phyloP scores from a whole-genome alignment of 2,888 invertebrate genomes.

The Xestia ashworthii region DNA sequence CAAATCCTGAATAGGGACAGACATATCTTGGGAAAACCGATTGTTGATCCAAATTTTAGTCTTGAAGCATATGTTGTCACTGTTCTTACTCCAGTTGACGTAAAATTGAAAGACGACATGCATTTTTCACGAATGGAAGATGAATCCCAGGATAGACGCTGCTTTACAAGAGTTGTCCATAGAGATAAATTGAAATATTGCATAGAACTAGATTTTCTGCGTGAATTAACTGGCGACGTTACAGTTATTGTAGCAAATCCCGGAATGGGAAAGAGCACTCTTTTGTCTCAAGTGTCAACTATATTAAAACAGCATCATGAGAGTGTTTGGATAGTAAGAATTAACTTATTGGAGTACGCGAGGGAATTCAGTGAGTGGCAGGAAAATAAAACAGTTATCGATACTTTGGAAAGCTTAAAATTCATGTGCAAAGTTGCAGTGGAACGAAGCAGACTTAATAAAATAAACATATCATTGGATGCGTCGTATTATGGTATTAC shows the following conservation, averaged over 20 bases:
- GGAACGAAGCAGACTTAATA: background rate
- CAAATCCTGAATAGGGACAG: conserved; percentile 28
- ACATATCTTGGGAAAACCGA: conserved; percentile 27
- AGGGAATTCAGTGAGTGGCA: conserved; percentile 43
- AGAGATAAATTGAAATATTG: background rate
- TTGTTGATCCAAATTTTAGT: background rate
- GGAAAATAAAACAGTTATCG: background rate
- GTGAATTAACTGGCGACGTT: conserved; percentile 5
- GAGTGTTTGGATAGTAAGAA: conserved; percentile 50
- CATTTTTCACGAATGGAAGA: background rate
- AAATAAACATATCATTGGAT: background rate
- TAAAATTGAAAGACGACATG: background rate
- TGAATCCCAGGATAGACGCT: background rate
- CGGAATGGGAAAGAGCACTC: conserved; percentile 15
- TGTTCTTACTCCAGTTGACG: conserved; percentile 1
- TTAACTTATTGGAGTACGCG: conserved; percentile 46
- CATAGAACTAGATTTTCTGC: background rate
- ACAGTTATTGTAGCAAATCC: conserved; percentile 3
- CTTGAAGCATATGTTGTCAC: background rate
- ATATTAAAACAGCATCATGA: conserved; percentile 22
- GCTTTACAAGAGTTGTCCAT: background rate
- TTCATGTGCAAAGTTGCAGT: conserved; percentile 28
- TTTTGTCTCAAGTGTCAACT: conserved; percentile 15
- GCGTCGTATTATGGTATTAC: background rate
- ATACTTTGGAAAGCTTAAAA: conserved; percentile 14